These are phyloP conservation scores for Elaphurus davidianus DNA, from an alignment of 2,113 vertebrate genomes.

Conservation along the genomic window DNA sequence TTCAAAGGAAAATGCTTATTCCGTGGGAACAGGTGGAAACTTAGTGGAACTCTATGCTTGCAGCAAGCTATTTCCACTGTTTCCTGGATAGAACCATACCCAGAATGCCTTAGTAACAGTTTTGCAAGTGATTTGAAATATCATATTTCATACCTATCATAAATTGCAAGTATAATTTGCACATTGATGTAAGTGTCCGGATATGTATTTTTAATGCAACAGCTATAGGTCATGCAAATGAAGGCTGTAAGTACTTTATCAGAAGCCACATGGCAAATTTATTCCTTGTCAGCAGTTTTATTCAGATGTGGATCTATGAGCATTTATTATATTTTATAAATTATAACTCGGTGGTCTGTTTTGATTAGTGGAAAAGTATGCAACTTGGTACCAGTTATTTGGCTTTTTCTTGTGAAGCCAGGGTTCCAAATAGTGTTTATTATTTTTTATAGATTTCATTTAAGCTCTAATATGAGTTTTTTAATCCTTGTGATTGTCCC, in stretches of 20 bases:
- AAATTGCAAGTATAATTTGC: conserved; percentile 57
- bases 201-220: conserved; percentile 63
- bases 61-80: not conserved
- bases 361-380: not conserved
- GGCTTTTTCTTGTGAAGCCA: conserved; percentile 39
- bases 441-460: conserved; percentile 2
- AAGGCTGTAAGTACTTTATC: conserved; percentile 66
- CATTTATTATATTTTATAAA: conserved; percentile 68
- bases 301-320: conserved; percentile 69
- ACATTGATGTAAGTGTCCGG: not conserved
- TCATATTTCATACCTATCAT: not conserved
- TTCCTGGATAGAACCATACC: not conserved
- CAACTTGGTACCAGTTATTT: conserved; percentile 27
- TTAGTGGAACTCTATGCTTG: not conserved
- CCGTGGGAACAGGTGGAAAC: not conserved
- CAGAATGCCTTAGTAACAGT: not conserved
- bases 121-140: not conserved
- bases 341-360: conserved; percentile 59
- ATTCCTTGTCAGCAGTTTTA: conserved; percentile 74
- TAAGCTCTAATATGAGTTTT: not conserved
- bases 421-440: conserved; percentile 57
- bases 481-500: conserved; percentile 27
- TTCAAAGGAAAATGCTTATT: not conserved
- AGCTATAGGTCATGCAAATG: conserved; percentile 67
- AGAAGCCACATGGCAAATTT: conserved; percentile 76